Evolutionary conservation across 2,888 invertebrate species (phyloP).

Genomic region (Drosophila stalkeri): DNA sequence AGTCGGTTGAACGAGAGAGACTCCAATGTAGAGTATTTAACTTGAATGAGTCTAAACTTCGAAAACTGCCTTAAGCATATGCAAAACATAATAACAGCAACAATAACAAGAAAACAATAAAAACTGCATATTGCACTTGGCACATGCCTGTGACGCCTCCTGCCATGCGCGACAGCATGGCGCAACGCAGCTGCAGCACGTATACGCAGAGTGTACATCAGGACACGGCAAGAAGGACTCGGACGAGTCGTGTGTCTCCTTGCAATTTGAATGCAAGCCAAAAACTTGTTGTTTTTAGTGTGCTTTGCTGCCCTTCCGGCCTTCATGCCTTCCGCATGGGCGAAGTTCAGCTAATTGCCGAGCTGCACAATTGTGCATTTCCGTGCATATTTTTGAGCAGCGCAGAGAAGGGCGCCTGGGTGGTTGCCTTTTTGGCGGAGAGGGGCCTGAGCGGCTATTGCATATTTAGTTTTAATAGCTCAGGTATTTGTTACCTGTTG

Average conservation of each 20-base stretch:
- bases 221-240: conserved; percentile 24
- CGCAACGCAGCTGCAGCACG: conserved; percentile 65
- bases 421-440: conserved; percentile 24
- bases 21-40: background rate
- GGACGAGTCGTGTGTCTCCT: conserved; percentile 50
- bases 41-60: background rate
- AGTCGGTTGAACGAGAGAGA: background rate
- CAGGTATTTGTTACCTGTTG: conserved; percentile 81
- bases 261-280: conserved; percentile 77
- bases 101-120: background rate
- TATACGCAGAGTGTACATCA: conserved; percentile 69
- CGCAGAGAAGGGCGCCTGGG: background rate
- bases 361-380: conserved; percentile 84
- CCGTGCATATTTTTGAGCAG: conserved; percentile 81
- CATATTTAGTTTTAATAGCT: conserved; percentile 80
- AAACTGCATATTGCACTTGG: conserved; percentile 24
- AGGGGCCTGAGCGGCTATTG: conserved; percentile 45
- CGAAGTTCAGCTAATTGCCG: conserved; percentile 80
- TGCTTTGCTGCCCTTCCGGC: conserved; percentile 56
- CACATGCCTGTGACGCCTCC: background rate
- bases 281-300: conserved; percentile 56
- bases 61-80: conserved; percentile 18
- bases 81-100: conserved; percentile 15
- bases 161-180: conserved; percentile 10
- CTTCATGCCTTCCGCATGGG: conserved; percentile 30